These are phyloP conservation scores for Ryuthela nishihirai DNA, from an alignment of 2,888 invertebrate species.

Conservation along the genomic window DNA sequence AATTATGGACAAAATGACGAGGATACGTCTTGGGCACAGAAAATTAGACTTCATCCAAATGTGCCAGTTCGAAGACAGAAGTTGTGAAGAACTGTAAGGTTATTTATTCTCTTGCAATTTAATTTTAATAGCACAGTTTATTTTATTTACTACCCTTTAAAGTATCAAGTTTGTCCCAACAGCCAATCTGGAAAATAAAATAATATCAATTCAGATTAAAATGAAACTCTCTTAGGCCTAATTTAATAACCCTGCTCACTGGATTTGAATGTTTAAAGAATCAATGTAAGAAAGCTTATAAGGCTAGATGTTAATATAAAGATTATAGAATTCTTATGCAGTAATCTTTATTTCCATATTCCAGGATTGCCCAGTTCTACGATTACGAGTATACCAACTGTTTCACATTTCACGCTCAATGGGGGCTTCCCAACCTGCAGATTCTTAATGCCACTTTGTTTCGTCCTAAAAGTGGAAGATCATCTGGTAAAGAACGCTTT, in stretches of 20 bases:
- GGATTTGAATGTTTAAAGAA: too few species aligned
- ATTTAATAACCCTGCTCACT: too few species aligned
- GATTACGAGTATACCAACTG: conserved; percentile 34
- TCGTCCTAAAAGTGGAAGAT: conserved; percentile 21
- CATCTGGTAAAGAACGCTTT: conserved; percentile 17
- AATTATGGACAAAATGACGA: conserved; percentile 6
- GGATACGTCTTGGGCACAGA: conserved; percentile 17
- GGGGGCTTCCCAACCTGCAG: conserved; percentile 1
- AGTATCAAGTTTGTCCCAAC: too few species aligned
- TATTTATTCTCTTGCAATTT: background rate
- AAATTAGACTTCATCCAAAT: conserved; percentile 19
- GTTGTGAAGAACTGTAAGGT: conserved; percentile 18
- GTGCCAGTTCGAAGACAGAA: conserved; percentile 21
- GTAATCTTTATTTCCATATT: too few species aligned
- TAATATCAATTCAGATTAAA: too few species aligned
- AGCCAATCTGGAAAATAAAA: too few species aligned
- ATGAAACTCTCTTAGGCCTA: too few species aligned
- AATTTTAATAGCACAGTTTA: too few species aligned
- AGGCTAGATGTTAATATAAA: too few species aligned
- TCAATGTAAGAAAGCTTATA: too few species aligned
- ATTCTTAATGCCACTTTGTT: conserved; percentile 21
- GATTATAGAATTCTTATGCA: too few species aligned
- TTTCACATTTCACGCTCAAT: conserved; percentile 22
- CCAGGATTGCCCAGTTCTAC: conserved; percentile 21
- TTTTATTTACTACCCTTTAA: too few species aligned